phyloP scores from a whole-genome alignment of 2,797 vertebrate genomes.

The Picus viridis region DNA sequence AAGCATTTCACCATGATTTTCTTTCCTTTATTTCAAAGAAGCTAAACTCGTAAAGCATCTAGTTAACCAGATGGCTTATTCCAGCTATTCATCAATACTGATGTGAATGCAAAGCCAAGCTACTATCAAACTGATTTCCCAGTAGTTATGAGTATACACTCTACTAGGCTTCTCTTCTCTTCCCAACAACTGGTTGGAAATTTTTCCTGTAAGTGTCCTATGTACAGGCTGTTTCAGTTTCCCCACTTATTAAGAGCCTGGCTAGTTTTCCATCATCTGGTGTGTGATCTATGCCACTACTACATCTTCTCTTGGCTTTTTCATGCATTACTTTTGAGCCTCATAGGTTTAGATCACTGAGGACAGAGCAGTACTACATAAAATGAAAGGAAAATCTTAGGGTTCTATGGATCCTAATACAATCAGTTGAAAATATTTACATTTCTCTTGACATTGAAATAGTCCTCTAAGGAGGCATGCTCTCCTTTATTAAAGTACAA shows the following conservation, averaged over 20 bases:
- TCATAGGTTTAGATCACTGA: background rate
- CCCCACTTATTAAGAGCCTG: background rate
- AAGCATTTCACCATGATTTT: background rate
- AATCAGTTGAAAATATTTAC: background rate
- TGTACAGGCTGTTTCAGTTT: background rate
- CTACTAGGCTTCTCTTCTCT: background rate
- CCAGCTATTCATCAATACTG: background rate
- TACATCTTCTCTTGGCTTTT: constrained; percentile 1
- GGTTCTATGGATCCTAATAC: background rate
- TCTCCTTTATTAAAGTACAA: background rate
- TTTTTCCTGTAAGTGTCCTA: background rate
- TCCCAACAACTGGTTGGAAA: background rate
- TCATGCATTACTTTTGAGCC: constrained; percentile 1
- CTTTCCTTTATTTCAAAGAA: background rate
- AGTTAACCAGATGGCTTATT: background rate
- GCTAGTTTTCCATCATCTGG: background rate
- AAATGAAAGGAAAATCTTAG: background rate
- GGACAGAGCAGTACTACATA: background rate
- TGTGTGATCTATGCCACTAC: background rate
- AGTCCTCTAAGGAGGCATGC: background rate
- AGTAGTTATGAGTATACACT: background rate
- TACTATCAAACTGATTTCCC: background rate
- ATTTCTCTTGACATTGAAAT: background rate
- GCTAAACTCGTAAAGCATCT: background rate
- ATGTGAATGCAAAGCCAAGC: background rate